These are phyloP conservation scores for Rhinogobius similis DNA, from an alignment of 2,113 vertebrate species.

Conservation along the genomic window DNA sequence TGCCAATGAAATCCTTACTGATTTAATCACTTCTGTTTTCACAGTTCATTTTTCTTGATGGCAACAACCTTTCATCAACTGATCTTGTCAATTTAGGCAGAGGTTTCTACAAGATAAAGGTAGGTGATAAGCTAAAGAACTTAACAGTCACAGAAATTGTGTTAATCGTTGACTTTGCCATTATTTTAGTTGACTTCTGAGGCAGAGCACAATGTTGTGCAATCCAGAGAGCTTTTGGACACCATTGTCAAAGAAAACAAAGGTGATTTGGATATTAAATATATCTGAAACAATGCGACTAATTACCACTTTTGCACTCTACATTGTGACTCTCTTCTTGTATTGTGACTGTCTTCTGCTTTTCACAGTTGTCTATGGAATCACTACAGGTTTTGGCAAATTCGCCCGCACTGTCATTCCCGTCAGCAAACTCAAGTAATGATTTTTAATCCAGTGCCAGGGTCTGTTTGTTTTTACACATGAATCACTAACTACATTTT, in stretches of 20 bases:
- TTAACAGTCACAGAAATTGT: constrained; percentile 1
- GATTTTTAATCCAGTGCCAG: constrained; percentile 14
- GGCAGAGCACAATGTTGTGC: constrained; percentile 86
- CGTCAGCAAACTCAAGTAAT: constrained; percentile 88
- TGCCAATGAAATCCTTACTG: background rate
- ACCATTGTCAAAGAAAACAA: constrained; percentile 91
- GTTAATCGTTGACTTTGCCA: constrained; percentile 44
- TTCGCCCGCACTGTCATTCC: constrained; percentile 96
- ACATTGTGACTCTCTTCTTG: constrained; percentile 15
- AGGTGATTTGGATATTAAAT: constrained; percentile 69
- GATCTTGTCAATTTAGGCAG: constrained; percentile 90
- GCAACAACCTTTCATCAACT: constrained; percentile 86
- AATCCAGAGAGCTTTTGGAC: constrained; percentile 91
- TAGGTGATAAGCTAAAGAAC: constrained; percentile 50
- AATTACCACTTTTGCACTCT: background rate
- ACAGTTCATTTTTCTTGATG: constrained; percentile 89
- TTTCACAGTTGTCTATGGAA: constrained; percentile 93
- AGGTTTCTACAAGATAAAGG: constrained; percentile 95
- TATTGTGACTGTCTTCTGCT: constrained; percentile 25
- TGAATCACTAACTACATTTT: constrained; percentile 20
- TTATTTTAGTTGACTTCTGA: constrained; percentile 83
- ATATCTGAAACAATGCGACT: background rate
- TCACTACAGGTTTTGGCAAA: constrained; percentile 98
- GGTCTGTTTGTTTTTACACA: background rate
- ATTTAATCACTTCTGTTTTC: constrained; percentile 39